These are phyloP conservation scores for Lipotes vexillifer DNA, from an alignment of 2,113 vertebrate species.

Conservation along the genomic window DNA sequence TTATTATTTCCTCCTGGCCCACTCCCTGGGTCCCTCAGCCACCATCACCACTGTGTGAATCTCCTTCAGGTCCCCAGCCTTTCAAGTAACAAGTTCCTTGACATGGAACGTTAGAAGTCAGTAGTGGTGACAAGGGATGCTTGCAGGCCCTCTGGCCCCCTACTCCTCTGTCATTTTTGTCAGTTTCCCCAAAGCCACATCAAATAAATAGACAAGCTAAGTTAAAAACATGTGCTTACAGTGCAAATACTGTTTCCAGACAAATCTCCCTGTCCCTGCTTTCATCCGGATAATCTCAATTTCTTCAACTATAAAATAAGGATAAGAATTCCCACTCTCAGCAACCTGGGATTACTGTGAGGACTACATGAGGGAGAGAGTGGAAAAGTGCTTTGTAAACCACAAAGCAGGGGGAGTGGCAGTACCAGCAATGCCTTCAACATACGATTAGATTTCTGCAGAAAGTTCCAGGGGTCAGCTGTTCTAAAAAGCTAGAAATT, in stretches of 20 bases:
- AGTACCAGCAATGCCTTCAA: background rate
- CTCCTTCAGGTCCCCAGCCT: background rate
- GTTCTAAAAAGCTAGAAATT: background rate
- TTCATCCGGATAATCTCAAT: background rate
- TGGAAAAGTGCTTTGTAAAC: background rate
- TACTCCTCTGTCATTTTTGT: background rate
- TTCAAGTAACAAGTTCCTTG: background rate
- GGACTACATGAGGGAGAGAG: no score
- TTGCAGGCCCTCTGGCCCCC: background rate
- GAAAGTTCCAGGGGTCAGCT: background rate
- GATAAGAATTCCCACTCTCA: background rate
- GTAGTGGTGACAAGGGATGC: background rate
- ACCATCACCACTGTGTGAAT: background rate
- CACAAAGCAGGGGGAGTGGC: background rate
- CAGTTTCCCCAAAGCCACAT: conserved; percentile 26
- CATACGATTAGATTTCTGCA: background rate
- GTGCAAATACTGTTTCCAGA: background rate
- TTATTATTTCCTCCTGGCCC: background rate
- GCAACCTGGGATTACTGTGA: background rate
- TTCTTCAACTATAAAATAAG: background rate
- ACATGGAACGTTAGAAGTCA: background rate
- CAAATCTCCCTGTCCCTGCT: background rate
- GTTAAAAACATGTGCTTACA: background rate
- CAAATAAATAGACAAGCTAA: background rate
- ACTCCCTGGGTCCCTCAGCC: background rate